Evolutionary conservation across 2,797 vertebrate species (phyloP).

Genomic region (Onychomys torridus): DNA sequence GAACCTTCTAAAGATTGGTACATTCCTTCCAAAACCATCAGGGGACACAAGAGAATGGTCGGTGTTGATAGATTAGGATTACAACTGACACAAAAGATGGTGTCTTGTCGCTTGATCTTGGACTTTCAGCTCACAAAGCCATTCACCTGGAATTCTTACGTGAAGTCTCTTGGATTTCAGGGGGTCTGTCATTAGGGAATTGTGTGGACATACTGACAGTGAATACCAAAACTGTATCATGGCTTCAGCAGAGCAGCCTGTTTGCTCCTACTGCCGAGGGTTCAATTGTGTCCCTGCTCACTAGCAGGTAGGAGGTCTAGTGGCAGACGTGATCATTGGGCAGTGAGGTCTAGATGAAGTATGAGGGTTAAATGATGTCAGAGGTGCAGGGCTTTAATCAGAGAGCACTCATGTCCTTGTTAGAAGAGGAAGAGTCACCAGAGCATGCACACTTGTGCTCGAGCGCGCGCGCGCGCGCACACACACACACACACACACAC

Average conservation of each 20-base stretch:
- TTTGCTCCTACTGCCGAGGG: neutral
- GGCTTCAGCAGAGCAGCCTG: neutral
- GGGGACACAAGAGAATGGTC: slow-evolving; percentile 22
- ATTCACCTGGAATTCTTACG: neutral
- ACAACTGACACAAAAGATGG: neutral
- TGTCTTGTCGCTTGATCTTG: neutral
- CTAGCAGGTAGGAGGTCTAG: neutral
- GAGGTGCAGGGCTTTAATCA: neutral
- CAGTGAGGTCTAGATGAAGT: neutral
- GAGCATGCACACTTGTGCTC: neutral
- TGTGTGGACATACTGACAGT: neutral
- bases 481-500: neutral
- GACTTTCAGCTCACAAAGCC: neutral
- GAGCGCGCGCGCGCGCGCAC: too few species aligned
- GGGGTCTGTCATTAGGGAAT: neutral
- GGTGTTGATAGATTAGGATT: neutral
- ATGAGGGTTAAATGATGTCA: slow-evolving; percentile 15
- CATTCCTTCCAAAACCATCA: slow-evolving; percentile 50
- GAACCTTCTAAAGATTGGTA: slow-evolving; percentile 57
- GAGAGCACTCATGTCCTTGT: neutral
- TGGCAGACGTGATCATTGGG: neutral
- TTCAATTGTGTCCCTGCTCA: neutral
- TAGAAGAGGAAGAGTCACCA: slow-evolving; percentile 12
- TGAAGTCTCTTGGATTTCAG: neutral
- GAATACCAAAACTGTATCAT: neutral